phyloP scores from a whole-genome alignment of 2,797 vertebrate species.

The Echeneis naucrates region DNA sequence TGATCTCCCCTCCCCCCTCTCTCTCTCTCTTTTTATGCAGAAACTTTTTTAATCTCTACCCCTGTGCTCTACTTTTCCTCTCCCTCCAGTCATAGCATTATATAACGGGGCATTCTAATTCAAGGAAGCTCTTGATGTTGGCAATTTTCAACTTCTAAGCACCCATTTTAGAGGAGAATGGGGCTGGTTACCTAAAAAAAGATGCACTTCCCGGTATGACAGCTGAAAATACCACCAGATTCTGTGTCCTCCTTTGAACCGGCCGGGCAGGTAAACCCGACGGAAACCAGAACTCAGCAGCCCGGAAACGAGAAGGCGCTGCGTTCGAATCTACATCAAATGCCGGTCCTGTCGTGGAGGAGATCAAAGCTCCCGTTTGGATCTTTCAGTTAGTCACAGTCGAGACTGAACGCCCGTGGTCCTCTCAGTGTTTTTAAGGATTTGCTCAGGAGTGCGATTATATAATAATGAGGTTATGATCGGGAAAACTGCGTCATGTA shows the following conservation, averaged over 20 bases:
- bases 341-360: constrained; percentile 42
- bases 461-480: background rate
- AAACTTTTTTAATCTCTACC: constrained; percentile 80
- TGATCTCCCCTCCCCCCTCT: constrained; percentile 53
- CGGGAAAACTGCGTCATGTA: background rate
- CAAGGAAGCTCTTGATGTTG: constrained; percentile 78
- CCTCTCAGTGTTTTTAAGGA: constrained; percentile 19
- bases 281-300: constrained; percentile 38
- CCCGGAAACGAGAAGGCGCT: constrained; percentile 44
- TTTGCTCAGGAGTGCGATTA: constrained; percentile 27
- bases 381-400: constrained; percentile 44
- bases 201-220: constrained; percentile 61
- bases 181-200: constrained; percentile 60
- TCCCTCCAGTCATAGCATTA: constrained; percentile 79
- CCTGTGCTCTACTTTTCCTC: constrained; percentile 79
- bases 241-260: constrained; percentile 46
- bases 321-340: constrained; percentile 57
- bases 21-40: constrained; percentile 70
- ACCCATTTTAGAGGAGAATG: constrained; percentile 65
- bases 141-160: constrained; percentile 78
- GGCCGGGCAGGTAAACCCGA: constrained; percentile 8
- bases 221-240: constrained; percentile 46
- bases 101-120: constrained; percentile 79
- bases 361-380: constrained; percentile 53
- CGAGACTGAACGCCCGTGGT: constrained; percentile 13